Evolutionary conservation across 2,797 vertebrate species (phyloP).

Genomic region (Tiaroga cobitis): DNA sequence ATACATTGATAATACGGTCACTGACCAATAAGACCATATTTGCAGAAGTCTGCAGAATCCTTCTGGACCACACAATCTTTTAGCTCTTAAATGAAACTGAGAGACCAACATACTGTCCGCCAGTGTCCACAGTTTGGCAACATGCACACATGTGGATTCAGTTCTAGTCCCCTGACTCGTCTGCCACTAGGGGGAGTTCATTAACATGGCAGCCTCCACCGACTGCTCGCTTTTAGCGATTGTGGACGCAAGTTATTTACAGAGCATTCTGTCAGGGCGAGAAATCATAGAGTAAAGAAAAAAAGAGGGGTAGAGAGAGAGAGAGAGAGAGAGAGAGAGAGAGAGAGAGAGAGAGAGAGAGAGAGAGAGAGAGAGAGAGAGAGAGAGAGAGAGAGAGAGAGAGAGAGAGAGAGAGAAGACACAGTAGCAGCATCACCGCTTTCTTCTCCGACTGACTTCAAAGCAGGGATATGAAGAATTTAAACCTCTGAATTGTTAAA

Average conservation of each 20-base stretch:
- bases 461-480: conserved; percentile 80
- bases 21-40: neutral
- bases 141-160: neutral
- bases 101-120: neutral
- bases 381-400: too few relatives aligned
- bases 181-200: conserved; percentile 2
- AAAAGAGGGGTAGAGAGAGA: conserved; percentile 44
- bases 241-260: conserved; percentile 49
- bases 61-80: conserved; percentile 5
- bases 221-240: conserved; percentile 8
- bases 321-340: conserved; percentile 51
- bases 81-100: neutral
- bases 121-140: neutral
- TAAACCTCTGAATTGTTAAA: conserved; percentile 78
- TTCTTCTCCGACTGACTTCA: conserved; percentile 75
- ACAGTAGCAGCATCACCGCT: conserved; percentile 66
- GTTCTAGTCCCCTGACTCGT: neutral
- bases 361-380: too few relatives aligned
- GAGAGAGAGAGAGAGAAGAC: neutral
- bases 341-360: too few relatives aligned
- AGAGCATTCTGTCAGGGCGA: conserved; percentile 62
- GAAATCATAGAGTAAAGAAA: conserved; percentile 62
- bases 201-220: neutral
- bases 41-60: neutral
- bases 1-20: neutral